Evolutionary conservation across 1,140 invertebrate genomes (phyloP), one percentile per base, ranked within the genome.

Genomic region (Zaprionus ornatus): DNA sequence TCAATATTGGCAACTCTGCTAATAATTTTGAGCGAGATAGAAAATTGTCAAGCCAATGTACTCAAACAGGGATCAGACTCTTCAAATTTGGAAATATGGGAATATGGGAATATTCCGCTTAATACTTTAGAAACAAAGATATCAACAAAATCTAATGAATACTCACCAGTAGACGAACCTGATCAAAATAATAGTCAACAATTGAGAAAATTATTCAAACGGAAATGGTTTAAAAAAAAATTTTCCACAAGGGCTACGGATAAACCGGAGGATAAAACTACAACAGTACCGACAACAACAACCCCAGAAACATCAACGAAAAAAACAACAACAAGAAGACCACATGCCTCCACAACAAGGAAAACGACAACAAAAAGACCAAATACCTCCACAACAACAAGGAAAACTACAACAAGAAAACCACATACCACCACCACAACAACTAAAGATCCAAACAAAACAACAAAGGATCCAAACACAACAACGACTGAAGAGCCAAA

Each of bases 131-230:
- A 32, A 32, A 10, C 29, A 32, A 3, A 32, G 9, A 10, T 32
- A 32, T 10, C 37, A 40, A 48, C 13, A 17, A 25, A 27, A 40
- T 4, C 25, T 1, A 76, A 42, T 37, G 37, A 67, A 17, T 27
- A 4, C 7, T 19, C 19, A 10, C 15, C 7, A 19, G 2, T 6
- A 7, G 17, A 21, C 4, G 55, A 56, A 6, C 4, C 6, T 5
- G 15, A 19, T 4, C 1, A 19, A 6, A 4, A 10, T 17, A 19
- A n/a, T 9, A 56, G 35, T 4, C 29, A 12, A 21, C 29, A 27
- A n/a, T 17, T 56, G 12, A 15, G 27, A 57, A 19, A 57, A 19
- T 57, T 35, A 32, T 59, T 21, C 4, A 67, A 67, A 35, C 27
- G 21, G 7, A 67, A 67, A 59, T 66, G 37, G 50, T 17, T 56